phyloP scores from a whole-genome alignment of 2,797 vertebrate genomes.

The Nothura maculosa region DNA sequence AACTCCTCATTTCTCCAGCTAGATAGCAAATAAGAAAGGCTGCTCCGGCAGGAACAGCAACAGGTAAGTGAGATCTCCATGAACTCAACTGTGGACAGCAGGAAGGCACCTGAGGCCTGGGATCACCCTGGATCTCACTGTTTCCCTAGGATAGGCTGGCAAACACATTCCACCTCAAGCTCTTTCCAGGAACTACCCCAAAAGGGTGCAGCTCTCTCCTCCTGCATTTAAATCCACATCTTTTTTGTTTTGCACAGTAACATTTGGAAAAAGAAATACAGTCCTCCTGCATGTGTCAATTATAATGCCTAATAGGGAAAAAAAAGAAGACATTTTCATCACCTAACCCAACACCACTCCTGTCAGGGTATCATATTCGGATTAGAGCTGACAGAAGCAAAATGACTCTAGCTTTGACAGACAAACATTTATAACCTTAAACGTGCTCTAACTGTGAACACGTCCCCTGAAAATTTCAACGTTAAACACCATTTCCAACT shows the following conservation, averaged over 20 bases:
- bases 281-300: neutral
- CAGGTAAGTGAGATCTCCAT: neutral
- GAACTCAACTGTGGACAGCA: neutral
- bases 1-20: neutral
- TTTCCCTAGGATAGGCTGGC: neutral
- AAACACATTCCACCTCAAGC: neutral
- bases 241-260: neutral
- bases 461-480: neutral
- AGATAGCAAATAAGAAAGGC: neutral
- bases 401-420: neutral
- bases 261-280: neutral
- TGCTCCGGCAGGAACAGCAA: neutral
- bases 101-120: neutral
- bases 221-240: neutral
- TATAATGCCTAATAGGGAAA: neutral
- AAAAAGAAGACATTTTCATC: too few species aligned
- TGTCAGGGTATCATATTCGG: neutral
- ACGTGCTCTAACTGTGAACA: neutral
- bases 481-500: neutral
- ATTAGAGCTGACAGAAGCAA: neutral
- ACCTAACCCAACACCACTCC: neutral
- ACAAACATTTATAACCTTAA: neutral
- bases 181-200: neutral
- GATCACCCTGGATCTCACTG: neutral
- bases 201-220: neutral